Evolutionary conservation across 2,888 invertebrate species (phyloP).

Genomic region (Cataglyphis albicans): DNA sequence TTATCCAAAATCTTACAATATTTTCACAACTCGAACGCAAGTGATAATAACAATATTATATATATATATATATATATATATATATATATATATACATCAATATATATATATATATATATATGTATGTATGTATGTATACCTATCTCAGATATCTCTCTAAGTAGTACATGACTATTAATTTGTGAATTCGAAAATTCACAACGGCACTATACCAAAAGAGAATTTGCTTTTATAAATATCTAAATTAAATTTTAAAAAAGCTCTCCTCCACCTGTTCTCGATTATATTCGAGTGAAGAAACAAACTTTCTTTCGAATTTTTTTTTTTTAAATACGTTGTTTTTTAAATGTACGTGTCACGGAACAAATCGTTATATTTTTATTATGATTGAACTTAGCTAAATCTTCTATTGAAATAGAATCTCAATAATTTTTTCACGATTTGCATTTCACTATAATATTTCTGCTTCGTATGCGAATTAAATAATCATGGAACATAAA

Average conservation of each 20-base stretch:
- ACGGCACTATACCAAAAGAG: conserved; percentile 11
- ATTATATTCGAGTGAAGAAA: background rate
- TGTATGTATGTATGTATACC: background rate
- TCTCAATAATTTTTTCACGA: background rate
- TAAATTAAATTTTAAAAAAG: conserved; percentile 8
- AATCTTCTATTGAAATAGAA: conserved; percentile 23
- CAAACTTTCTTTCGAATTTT: background rate
- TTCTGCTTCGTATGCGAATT: background rate
- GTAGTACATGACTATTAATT: conserved; percentile 2
- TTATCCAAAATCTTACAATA: conserved; percentile 46
- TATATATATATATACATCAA: background rate
- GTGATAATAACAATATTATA: conserved; percentile 28
- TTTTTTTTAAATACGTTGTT: background rate
- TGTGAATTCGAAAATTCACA: background rate
- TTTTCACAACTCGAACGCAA: conserved; percentile 35
- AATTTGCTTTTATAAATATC: conserved; percentile 6
- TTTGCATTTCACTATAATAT: background rate
- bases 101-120: background rate
- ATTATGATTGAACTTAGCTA: background rate
- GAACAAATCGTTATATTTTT: conserved; percentile 4
- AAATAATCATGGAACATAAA: conserved; percentile 5
- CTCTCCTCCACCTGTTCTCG: background rate
- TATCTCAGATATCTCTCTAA: conserved; percentile 10
- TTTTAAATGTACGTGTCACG: background rate
- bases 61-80: background rate